These are phyloP conservation scores for Thamnophis sirtalis DNA, from an alignment of 2,113 vertebrate genomes.

Conservation along the genomic window DNA sequence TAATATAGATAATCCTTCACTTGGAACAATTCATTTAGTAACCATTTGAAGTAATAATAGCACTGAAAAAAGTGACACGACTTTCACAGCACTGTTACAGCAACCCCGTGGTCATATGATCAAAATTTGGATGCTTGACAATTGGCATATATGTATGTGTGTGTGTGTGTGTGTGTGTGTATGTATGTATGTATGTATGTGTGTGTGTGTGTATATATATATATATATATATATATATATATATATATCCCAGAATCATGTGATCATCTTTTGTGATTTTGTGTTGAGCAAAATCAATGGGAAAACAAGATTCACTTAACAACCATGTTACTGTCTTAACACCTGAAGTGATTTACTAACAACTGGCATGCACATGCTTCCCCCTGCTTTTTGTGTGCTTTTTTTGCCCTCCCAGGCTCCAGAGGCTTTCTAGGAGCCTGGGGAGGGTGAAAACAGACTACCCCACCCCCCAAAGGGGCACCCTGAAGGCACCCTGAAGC, in stretches of 20 bases:
- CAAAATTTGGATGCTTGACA: neutral
- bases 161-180: no score
- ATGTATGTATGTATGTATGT: no score
- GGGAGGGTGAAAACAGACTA: no score
- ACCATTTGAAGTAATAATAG: neutral
- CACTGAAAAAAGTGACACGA: neutral
- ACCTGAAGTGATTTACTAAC: neutral
- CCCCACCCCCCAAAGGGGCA: no score
- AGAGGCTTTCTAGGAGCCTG: no score
- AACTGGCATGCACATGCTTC: neutral
- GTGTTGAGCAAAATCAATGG: neutral
- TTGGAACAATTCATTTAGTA: neutral
- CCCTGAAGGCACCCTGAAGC: no score
- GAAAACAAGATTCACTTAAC: neutral
- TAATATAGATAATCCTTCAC: neutral
- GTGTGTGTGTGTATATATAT: no score
- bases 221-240: no score
- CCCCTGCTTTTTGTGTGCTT: no score
- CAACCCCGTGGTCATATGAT: neutral
- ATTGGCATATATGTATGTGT: neutral
- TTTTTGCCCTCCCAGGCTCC: no score
- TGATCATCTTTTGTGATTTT: neutral
- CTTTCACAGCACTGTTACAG: neutral
- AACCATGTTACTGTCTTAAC: neutral
- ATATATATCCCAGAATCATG: neutral